These are phyloP conservation scores for Agrochola circellaris DNA, from an alignment of 2,888 invertebrate species.

Conservation along the genomic window DNA sequence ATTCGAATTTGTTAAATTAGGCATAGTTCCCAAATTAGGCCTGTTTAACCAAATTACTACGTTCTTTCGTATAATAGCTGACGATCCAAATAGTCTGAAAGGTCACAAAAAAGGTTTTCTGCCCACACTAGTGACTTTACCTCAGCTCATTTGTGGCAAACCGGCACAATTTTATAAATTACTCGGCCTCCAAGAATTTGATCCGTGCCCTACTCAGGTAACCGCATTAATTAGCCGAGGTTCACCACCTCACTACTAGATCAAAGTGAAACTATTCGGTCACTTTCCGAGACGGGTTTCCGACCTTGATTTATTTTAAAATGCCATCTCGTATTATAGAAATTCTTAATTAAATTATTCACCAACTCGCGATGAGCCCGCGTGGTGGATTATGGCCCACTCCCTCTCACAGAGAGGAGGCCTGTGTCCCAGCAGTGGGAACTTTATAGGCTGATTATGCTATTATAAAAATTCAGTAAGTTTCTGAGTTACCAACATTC, in stretches of 20 bases:
- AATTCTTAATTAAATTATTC: too few relatives aligned
- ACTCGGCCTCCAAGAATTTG: constrained; percentile 58
- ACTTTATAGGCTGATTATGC: too few relatives aligned
- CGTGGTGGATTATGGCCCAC: too few relatives aligned
- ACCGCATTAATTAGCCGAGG: constrained; percentile 60
- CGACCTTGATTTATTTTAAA: constrained; percentile 12
- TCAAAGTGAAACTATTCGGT: constrained; percentile 60
- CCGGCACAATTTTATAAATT: constrained; percentile 63
- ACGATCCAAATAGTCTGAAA: constrained; percentile 23
- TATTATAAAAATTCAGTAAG: background rate
- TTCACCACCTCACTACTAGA: constrained; percentile 39
- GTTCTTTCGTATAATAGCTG: constrained; percentile 33
- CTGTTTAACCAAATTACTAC: constrained; percentile 29
- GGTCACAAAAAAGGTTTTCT: constrained; percentile 52
- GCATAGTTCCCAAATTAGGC: constrained; percentile 31
- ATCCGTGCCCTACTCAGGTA: constrained; percentile 57
- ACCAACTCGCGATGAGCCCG: too few relatives aligned
- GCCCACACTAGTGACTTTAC: constrained; percentile 35
- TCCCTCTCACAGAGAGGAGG: too few relatives aligned
- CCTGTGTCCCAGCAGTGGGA: too few relatives aligned
- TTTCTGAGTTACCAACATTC: constrained; percentile 3
- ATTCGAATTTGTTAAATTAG: constrained; percentile 52
- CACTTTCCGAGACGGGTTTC: constrained; percentile 6
- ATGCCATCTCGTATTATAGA: background rate
- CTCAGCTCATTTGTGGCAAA: constrained; percentile 48